Conservation (phyloP, 2,888 invertebrate genomes). For the Eutolmus rufibarbis region DNA sequence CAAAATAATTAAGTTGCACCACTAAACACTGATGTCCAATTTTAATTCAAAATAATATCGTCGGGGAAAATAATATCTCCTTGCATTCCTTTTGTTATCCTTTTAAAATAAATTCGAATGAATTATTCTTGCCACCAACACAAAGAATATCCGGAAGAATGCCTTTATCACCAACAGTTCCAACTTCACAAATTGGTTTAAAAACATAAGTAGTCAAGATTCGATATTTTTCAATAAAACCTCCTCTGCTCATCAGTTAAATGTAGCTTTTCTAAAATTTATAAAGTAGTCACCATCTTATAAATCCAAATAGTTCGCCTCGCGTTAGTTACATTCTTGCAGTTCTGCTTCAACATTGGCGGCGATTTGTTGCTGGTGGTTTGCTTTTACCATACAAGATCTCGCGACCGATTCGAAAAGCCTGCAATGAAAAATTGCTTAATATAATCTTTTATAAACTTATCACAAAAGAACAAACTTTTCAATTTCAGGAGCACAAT, state of each 20-base stretch:
- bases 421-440: constrained; percentile 63
- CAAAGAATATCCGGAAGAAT: neutral
- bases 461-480: constrained; percentile 69
- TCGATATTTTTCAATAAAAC: neutral
- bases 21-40: neutral
- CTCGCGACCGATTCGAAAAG: constrained; percentile 95
- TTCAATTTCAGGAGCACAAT: constrained; percentile 99
- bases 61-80: neutral
- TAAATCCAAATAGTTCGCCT: neutral
- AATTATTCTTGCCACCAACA: neutral
- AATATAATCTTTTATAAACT: neutral
- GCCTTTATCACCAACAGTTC: neutral
- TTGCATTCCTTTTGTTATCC: neutral
- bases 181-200: neutral
- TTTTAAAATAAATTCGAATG: neutral
- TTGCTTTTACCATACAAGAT: constrained; percentile 90
- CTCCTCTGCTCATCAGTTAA: neutral
- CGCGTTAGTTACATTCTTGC: constrained; percentile 58
- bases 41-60: neutral
- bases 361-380: constrained; percentile 63
- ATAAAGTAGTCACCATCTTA: neutral
- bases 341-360: constrained; percentile 59
- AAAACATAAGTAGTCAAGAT: neutral
- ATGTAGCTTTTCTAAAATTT: neutral
- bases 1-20: neutral